These are phyloP conservation scores for Alosa sapidissima DNA, from an alignment of 2,797 vertebrate species.

Conservation along the genomic window DNA sequence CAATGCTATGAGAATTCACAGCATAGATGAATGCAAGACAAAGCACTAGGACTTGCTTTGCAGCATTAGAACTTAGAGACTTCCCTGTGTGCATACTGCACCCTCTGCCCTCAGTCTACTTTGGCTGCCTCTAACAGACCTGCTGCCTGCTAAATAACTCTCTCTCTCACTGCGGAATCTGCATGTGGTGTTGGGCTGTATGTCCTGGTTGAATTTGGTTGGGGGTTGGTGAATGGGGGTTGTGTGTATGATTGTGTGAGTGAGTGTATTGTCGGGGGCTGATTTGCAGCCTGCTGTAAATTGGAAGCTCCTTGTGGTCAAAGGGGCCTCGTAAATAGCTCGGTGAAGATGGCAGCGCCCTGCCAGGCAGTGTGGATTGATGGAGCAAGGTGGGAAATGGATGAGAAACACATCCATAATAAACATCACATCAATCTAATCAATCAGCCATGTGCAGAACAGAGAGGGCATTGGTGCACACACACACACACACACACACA, in stretches of 20 bases:
- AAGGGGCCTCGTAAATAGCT: slow-evolving; percentile 65
- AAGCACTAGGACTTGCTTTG: not conserved
- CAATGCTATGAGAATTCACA: not conserved
- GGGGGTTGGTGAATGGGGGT: not conserved
- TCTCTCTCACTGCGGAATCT: not conserved
- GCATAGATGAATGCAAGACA: not conserved
- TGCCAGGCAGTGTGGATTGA: slow-evolving; percentile 52
- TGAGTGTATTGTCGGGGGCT: slow-evolving; percentile 22
- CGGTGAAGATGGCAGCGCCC: slow-evolving; percentile 52
- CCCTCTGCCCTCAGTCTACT: not conserved
- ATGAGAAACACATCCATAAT: slow-evolving; percentile 63
- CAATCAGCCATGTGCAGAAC: slow-evolving; percentile 37
- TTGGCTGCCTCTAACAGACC: not conserved
- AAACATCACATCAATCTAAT: slow-evolving; percentile 63
- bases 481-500: not conserved
- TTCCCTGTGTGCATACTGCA: not conserved
- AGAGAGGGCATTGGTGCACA: not conserved
- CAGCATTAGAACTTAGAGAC: not conserved
- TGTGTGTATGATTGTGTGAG: not conserved
- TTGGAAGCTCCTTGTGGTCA: slow-evolving; percentile 65
- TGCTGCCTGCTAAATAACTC: not conserved
- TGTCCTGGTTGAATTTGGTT: not conserved
- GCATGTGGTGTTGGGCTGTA: not conserved
- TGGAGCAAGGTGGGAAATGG: slow-evolving; percentile 49
- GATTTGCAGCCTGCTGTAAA: slow-evolving; percentile 68